These are phyloP conservation scores for Thymallus thymallus DNA, from an alignment of 2,113 vertebrate species.

Conservation along the genomic window DNA sequence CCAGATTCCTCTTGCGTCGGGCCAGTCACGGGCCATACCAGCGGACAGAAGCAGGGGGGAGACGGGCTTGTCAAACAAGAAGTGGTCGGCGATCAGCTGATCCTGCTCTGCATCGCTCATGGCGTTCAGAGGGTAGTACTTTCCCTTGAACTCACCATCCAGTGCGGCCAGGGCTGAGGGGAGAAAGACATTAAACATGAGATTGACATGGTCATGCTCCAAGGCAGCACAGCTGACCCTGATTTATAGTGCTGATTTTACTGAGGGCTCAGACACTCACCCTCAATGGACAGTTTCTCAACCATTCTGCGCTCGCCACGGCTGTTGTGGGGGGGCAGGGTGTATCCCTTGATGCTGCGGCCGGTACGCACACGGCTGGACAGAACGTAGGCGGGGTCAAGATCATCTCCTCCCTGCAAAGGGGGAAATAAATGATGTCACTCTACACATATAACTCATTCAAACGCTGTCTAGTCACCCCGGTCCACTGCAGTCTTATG, in stretches of 20 bases:
- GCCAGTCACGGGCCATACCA: constrained; percentile 95
- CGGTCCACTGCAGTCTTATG: too few species aligned
- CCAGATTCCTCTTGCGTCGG: constrained; percentile 92
- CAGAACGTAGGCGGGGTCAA: constrained; percentile 89
- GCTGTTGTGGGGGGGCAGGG: constrained; percentile 92
- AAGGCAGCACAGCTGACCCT: too few species aligned
- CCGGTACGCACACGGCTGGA: constrained; percentile 91
- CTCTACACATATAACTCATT: too few species aligned
- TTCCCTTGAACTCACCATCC: constrained; percentile 92
- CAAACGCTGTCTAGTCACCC: too few species aligned
- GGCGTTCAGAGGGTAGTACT: constrained; percentile 87
- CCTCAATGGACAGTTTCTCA: constrained; percentile 85
- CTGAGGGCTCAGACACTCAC: constrained; percentile 54
- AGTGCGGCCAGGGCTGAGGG: constrained; percentile 84
- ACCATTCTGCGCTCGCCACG: constrained; percentile 86
- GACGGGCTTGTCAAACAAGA: constrained; percentile 94
- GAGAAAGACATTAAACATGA: neutral
- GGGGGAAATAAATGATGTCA: too few species aligned
- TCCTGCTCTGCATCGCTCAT: constrained; percentile 91
- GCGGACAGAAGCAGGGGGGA: constrained; percentile 90
- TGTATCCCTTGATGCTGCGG: constrained; percentile 90
- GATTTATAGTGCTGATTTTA: too few species aligned
- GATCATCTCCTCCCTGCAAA: constrained; percentile 84
- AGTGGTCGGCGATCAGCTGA: constrained; percentile 91
- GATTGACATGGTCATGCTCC: too few species aligned